Evolutionary conservation across 2,888 invertebrate species (phyloP), one percentile per base, ranked within the genome.

Genomic region (Heteropelma amictum): DNA sequence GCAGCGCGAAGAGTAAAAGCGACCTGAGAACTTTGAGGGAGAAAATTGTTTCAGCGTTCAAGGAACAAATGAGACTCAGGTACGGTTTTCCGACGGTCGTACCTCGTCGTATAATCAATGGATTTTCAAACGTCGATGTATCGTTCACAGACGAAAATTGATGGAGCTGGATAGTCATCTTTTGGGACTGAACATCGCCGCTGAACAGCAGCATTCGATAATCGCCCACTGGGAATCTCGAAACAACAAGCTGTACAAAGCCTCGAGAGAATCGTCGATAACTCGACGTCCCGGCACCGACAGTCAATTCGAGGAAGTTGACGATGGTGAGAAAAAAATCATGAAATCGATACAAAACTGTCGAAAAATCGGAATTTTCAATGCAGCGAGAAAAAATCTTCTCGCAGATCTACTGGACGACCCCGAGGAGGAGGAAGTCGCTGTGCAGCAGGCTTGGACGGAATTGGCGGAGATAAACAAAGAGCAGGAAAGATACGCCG

Each of bases 121-220:
- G 5, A 3, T 28, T 63, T 30, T 63, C n/a, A 35, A 33, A 3
- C 19, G 12, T 0, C 42, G 8, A 19, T 42, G 10, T 14, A 2
- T 42, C 14, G 17, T 72, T 54, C 23, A 40, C 79, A 92, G 92
- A 81, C 92, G 96, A 30, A 93, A 95, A 61, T 90, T 98, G 23
- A 95, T 98, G 93, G 97, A 98, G 87, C 92, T 98, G 8, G 98
- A 98, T 89, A 97, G 96, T 80, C 95, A 96, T 83, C 90, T 97
- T 60, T 89, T 97, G 78, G 96, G 97, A 1, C 90, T 97, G 49
- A 96, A 96, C 33, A 91, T 97, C 84, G 97, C 98, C 82, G 95
- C 96, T 0, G 97, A 97, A 87, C 91, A 96, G 45, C 96, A 97
- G 83, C 96, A 97, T 83, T 93, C 96, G 74, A 93, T 97, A 51